phyloP scores from a whole-genome alignment of 2,888 invertebrate species.

The Brenthis daphne region DNA sequence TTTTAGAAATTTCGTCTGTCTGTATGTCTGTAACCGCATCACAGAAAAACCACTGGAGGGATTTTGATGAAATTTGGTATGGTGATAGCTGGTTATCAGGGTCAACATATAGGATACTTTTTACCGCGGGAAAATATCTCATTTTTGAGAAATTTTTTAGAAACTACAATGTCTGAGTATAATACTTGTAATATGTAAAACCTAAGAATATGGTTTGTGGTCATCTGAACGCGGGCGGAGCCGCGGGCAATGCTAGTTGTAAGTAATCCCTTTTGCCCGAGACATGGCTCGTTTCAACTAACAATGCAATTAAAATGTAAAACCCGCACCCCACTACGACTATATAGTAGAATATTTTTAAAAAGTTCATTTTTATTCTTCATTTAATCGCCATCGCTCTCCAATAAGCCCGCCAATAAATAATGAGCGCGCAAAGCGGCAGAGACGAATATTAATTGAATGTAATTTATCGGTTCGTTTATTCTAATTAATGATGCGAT shows the following conservation, averaged over 20 bases:
- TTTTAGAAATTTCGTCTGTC: no score
- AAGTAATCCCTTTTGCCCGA: conserved; percentile 1
- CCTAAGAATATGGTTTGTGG: no score
- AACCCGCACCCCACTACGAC: neutral
- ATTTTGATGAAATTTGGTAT: no score
- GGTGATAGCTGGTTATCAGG: no score
- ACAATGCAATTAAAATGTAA: conserved; percentile 21
- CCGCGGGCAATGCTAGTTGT: neutral
- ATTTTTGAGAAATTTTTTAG: no score
- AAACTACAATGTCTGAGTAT: no score
- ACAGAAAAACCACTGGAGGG: no score
- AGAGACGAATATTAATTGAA: conserved; percentile 29
- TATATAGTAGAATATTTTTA: conserved; percentile 12
- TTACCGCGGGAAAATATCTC: no score
- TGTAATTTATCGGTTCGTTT: conserved; percentile 28
- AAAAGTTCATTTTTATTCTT: conserved; percentile 14
- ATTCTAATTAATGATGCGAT: conserved; percentile 24
- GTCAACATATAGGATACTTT: no score
- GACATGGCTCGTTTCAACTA: conserved; percentile 2
- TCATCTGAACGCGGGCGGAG: no score
- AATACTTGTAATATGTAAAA: no score
- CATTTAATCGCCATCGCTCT: conserved; percentile 10
- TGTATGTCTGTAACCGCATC: no score
- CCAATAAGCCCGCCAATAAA: conserved; percentile 21
- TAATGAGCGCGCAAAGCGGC: conserved; percentile 23